Percentiles rank a stretch among this genome's conserved stretches.
Conservation (phyloP, 2,797 vertebrate genomes). For the Pipistrellus pipistrellus region DNA sequence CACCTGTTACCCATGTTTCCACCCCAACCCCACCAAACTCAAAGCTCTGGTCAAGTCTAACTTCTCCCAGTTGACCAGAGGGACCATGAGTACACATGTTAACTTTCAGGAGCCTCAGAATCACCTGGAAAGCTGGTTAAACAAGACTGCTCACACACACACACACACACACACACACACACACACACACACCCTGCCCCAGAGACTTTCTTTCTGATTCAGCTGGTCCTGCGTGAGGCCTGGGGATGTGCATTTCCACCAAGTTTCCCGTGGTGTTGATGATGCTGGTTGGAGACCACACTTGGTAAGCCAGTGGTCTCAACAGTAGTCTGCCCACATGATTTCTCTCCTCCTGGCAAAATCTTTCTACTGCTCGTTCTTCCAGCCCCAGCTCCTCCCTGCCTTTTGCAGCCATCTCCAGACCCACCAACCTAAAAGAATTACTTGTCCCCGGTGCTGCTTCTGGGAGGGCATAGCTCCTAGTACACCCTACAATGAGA, state of each 20-base stretch:
- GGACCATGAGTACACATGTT: not conserved
- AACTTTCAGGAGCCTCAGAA: not conserved
- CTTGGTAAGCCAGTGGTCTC: not conserved
- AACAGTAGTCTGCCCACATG: not conserved
- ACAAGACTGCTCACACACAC: not conserved
- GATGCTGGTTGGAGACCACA: not conserved
- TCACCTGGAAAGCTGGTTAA: not conserved
- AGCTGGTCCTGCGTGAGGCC: not conserved
- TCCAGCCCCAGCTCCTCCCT: not conserved
- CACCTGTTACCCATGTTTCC: not conserved
- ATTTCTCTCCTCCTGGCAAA: not conserved
- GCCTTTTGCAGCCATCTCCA: not conserved
- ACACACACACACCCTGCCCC: not conserved
- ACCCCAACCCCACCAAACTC: not conserved
- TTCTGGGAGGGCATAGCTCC: not conserved
- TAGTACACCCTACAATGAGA: not conserved
- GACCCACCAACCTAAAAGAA: not conserved
- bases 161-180: no score
- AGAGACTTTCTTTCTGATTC: not conserved
- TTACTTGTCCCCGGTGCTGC: not conserved
- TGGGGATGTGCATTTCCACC: not conserved
- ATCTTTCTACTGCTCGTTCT: not conserved
- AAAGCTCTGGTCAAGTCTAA: not conserved
- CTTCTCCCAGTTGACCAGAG: not conserved
- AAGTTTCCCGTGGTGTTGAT: accelerated